Base-by-base conservation (phyloP, 2,888 invertebrate genomes). In the Autographa pulchrina region DNA sequence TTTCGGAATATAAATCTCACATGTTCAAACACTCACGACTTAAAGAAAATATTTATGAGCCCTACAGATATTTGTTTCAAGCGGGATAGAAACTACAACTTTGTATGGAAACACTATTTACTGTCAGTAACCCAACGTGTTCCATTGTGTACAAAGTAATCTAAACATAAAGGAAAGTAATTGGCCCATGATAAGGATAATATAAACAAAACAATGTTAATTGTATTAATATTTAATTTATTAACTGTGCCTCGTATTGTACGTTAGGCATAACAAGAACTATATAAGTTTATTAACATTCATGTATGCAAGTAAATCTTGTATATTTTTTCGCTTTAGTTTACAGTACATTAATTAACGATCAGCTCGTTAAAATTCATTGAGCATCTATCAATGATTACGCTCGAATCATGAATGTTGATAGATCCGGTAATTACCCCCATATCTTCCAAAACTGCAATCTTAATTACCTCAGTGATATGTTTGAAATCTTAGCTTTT, bases 241-340 rank as follows among this genome's bases (percentile, higher is more conserved):
- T 0, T 61, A 71, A 68, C 77, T 4, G 67, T 71, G 32, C 25
- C 52, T 4, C 8, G 5, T 41, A 7, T 54, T n/a, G 63, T 64
- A 54, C 66, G 35, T 25, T 65, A 64, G 56, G 20, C 41, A 18
- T 43, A 48, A 56, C 56, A 20, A 18, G 11, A 4, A 48, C 43
- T 43, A n/a, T 54, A 9, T 9, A 20, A 13, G 13, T 13, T 56
- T 13, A 25, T 25, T 25, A 25, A 25, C 20, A 56, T 56, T 56
- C 54, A 54, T 56, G 5, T 20, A 56, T 13, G 54, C 20, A 13
- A 6, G 48, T 48, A n/a, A 48, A 48, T n/a, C 48, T 48, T 48
- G n/a, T 4, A 25, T 25, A 5, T 20, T 20, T 56, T 56, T 56
- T 20, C 9, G n/a, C 16, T n/a, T 20, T 20, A 20, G 54, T 54